A percentile compares a stretch with the other conserved stretches of the same genome.
phyloP scores from a whole-genome alignment of 1,140 invertebrate species.

The Eurosta solidaginis region DNA sequence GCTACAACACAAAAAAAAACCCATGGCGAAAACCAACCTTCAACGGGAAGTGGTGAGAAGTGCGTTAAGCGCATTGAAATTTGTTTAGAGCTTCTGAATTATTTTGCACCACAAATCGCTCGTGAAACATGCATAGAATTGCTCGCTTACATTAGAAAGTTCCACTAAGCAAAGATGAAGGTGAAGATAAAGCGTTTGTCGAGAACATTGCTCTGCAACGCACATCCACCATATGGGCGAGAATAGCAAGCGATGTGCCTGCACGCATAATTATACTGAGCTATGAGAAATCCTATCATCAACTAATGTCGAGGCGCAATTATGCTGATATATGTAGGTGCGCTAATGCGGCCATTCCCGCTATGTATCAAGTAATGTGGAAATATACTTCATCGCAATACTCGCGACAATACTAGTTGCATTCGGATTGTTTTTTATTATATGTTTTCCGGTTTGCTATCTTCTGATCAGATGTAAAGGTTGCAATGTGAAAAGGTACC shows the following conservation, averaged over 20 bases:
- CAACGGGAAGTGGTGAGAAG: conserved; percentile 33
- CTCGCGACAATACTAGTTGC: too few species aligned
- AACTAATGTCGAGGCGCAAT: conserved; percentile 65
- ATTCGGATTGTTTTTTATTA: too few species aligned
- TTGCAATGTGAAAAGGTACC: too few species aligned
- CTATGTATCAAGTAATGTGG: conserved; percentile 75
- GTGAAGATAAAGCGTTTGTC: conserved; percentile 65
- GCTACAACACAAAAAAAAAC: conserved; percentile 46
- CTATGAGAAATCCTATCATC: conserved; percentile 69
- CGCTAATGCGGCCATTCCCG: conserved; percentile 74
- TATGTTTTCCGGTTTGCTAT: too few species aligned
- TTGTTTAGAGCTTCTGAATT: conserved; percentile 67
- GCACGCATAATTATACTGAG: conserved; percentile 77
- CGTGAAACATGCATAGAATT: conserved; percentile 71
- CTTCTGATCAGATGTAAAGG: too few species aligned
- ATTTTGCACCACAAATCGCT: conserved; percentile 69
- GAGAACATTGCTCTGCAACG: conserved; percentile 68
- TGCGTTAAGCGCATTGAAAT: conserved; percentile 69
- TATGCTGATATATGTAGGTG: conserved; percentile 68
- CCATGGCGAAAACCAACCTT: conserved; percentile 48
- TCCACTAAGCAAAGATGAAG: conserved; percentile 68
- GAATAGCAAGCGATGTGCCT: conserved; percentile 72
- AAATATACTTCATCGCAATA: too few species aligned
- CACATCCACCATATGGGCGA: conserved; percentile 67
- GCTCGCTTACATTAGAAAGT: conserved; percentile 67